A percentile compares a stretch with the other conserved stretches of the same genome.
Evolutionary conservation across 2,797 vertebrate species (phyloP).

Genomic region (Sarcoramphus papa): DNA sequence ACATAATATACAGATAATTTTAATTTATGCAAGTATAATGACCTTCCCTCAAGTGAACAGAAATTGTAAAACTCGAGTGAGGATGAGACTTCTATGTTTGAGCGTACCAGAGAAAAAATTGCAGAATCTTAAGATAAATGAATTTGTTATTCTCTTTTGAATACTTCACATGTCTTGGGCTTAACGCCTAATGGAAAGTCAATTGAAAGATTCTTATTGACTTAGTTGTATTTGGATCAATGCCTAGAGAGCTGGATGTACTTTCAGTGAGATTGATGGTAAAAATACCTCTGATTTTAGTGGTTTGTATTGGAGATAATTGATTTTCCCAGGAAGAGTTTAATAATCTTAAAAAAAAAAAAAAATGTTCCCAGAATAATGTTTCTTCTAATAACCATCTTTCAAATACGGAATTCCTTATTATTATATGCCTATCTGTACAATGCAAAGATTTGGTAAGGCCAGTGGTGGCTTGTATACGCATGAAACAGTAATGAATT

Average conservation of each 20-base stretch:
- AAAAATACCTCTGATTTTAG: slow-evolving; percentile 23
- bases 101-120: background rate
- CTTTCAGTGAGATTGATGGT: background rate
- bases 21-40: background rate
- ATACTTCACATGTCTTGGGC: background rate
- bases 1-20: background rate
- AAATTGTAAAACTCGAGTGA: background rate
- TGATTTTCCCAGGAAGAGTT: background rate
- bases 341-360: background rate
- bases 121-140: background rate
- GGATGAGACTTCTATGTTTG: background rate
- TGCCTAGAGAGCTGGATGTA: background rate
- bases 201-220: slow-evolving; percentile 32
- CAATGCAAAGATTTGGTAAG: background rate
- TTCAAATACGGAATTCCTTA: background rate
- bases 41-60: background rate
- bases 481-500: background rate
- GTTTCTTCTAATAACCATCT: background rate
- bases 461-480: background rate
- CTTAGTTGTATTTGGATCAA: background rate
- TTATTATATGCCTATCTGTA: background rate
- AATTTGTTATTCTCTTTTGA: background rate
- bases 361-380: background rate
- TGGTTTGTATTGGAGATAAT: background rate
- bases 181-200: background rate